Evolutionary conservation across 2,113 vertebrate genomes (phyloP).

Genomic region (Tychaedon coryphoeus): DNA sequence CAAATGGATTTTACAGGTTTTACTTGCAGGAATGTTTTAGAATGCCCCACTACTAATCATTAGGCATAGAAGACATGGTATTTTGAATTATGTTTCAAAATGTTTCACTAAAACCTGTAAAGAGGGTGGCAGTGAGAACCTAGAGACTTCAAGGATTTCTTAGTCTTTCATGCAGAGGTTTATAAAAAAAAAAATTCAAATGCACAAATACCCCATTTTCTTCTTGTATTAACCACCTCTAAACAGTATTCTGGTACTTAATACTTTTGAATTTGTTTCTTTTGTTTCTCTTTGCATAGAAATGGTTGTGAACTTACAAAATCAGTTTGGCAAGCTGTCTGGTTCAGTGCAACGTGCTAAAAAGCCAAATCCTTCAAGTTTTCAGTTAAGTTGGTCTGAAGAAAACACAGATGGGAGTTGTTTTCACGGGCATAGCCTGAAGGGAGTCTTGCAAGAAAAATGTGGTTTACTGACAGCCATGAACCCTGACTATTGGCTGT

Average conservation of each 20-base stretch:
- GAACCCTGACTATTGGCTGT: conserved; percentile 85
- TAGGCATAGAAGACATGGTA: background rate
- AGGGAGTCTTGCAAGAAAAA: conserved; percentile 63
- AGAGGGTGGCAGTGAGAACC: background rate
- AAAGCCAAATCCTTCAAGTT: conserved; percentile 74
- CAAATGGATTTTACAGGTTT: background rate
- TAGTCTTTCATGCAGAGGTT: background rate
- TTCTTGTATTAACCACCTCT: background rate
- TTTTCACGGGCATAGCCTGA: conserved; percentile 79
- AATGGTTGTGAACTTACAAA: conserved; percentile 78
- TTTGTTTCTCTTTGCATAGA: conserved; percentile 71
- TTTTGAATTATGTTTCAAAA: background rate
- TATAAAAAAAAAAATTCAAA: background rate
- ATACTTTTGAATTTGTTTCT: background rate
- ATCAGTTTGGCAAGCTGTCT: conserved; percentile 78
- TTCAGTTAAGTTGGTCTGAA: conserved; percentile 85
- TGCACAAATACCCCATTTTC: background rate
- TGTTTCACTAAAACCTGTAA: background rate
- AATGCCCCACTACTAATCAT: background rate
- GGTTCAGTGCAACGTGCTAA: background rate
- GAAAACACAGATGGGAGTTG: conserved; percentile 70
- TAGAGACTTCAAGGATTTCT: background rate
- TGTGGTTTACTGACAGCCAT: background rate
- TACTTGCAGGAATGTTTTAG: background rate
- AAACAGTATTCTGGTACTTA: background rate